A percentile compares a stretch with the other conserved stretches of the same genome.
These are phyloP conservation scores for Hermaeophaga mercurialis DNA, from an alignment of 2,888 invertebrate genomes.

Conservation along the genomic window DNA sequence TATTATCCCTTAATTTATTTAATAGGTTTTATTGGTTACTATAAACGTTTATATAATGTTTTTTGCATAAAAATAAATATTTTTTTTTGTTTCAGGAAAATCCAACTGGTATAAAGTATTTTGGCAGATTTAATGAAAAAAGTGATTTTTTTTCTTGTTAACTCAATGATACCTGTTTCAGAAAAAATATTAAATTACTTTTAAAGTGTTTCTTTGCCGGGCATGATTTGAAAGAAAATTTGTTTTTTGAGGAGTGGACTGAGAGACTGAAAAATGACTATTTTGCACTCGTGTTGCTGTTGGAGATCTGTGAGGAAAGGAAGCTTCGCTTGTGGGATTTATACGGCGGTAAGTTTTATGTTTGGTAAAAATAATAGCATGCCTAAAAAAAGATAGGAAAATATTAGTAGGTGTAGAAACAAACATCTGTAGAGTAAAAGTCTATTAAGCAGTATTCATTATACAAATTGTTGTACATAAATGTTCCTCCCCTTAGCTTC, in stretches of 20 bases:
- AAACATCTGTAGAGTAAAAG: no score
- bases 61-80: no score
- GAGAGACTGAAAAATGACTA: slow-evolving; percentile 62
- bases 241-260: neutral
- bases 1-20: no score
- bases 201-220: neutral
- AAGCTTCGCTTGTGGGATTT: slow-evolving; percentile 73
- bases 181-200: neutral
- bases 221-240: neutral
- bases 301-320: slow-evolving; percentile 76
- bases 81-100: neutral
- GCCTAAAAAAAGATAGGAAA: no score
- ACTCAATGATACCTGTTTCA: neutral
- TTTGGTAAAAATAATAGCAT: no score
- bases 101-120: neutral
- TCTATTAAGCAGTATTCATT: no score
- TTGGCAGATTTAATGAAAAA: neutral
- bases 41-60: no score
- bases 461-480: no score
- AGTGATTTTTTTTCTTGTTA: neutral
- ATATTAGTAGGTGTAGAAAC: no score
- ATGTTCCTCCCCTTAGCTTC: no score
- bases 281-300: slow-evolving; percentile 78
- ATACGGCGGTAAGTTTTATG: slow-evolving; percentile 68
- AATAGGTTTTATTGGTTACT: no score